Percentiles rank a stretch among this genome's conserved stretches.
These are phyloP conservation scores for Hemibates koningsi DNA, from an alignment of 2,113 vertebrate species.

Conservation along the genomic window DNA sequence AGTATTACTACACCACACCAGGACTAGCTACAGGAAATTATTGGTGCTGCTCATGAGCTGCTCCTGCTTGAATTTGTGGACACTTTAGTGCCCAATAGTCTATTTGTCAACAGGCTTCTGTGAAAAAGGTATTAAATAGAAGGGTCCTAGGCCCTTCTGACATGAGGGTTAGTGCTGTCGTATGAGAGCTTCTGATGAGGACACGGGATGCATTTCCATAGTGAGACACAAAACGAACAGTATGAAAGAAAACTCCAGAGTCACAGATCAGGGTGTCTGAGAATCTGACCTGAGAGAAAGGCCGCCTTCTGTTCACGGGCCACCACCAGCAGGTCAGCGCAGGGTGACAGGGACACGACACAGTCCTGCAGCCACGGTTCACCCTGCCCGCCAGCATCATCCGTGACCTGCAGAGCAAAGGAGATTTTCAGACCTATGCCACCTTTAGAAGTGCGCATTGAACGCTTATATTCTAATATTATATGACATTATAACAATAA, in stretches of 20 bases:
- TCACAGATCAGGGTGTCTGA: neutral
- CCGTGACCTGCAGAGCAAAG: conserved; percentile 39
- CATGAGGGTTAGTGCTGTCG: fast-evolving
- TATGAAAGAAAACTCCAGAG: neutral
- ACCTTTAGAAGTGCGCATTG: neutral
- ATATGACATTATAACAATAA: neutral
- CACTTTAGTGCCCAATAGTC: neutral
- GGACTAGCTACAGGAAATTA: neutral
- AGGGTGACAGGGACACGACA: conserved; percentile 88
- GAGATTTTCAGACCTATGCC: neutral
- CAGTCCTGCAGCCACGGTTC: conserved; percentile 90
- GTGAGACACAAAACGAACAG: neutral
- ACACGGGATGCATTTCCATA: neutral
- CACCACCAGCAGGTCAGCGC: conserved; percentile 91
- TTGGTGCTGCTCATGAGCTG: neutral
- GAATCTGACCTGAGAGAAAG: conserved; percentile 83
- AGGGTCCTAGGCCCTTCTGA: neutral
- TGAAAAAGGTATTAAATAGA: neutral
- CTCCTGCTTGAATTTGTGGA: neutral
- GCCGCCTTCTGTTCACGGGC: conserved; percentile 87
- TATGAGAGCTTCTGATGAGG: neutral
- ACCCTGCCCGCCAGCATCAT: conserved; percentile 59
- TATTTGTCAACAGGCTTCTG: neutral
- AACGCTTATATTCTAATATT: neutral
- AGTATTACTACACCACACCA: neutral